Conservation (phyloP, 37 sponge, comb jelly and placozoan genomes). For the Bolinopsis microptera region DNA sequence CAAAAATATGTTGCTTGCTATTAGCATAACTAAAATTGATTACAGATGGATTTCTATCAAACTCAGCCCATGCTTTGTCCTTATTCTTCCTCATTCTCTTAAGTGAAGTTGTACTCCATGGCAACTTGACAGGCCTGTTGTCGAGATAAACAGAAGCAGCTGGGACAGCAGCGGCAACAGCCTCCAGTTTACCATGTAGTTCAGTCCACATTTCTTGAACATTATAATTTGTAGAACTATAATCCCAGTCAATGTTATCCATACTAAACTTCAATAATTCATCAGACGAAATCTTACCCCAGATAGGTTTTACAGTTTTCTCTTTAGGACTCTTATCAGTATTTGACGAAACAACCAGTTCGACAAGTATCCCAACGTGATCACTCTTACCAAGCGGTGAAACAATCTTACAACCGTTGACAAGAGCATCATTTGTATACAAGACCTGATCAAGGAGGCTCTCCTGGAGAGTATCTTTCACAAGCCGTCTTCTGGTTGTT, state of each 20-base stretch:
- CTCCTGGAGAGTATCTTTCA: constrained; percentile 13
- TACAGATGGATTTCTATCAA: not conserved
- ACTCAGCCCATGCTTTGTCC: constrained; percentile 8
- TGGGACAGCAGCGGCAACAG: not conserved
- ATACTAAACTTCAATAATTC: constrained; percentile 3
- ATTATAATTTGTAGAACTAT: not conserved
- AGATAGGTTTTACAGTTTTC: not conserved
- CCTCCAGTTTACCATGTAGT: not conserved
- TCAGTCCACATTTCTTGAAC: constrained; percentile 8
- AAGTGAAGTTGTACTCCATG: not conserved
- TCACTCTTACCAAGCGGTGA: not conserved
- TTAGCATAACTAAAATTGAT: not conserved
- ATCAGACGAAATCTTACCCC: not conserved
- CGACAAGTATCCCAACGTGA: not conserved
- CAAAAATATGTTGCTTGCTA: not conserved
- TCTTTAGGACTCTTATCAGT: not conserved
- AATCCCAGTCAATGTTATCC: not conserved
- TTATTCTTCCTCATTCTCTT: not conserved
- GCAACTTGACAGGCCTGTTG: not conserved
- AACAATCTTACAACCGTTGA: not conserved
- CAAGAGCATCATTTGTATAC: constrained; percentile 5
- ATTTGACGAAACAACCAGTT: not conserved
- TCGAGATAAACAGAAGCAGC: not conserved
- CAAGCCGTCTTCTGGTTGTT: not conserved
- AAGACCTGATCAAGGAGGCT: constrained; percentile 34